Evolutionary conservation across 2,888 invertebrate species (phyloP).

Genomic region (Mamestra brassicae): DNA sequence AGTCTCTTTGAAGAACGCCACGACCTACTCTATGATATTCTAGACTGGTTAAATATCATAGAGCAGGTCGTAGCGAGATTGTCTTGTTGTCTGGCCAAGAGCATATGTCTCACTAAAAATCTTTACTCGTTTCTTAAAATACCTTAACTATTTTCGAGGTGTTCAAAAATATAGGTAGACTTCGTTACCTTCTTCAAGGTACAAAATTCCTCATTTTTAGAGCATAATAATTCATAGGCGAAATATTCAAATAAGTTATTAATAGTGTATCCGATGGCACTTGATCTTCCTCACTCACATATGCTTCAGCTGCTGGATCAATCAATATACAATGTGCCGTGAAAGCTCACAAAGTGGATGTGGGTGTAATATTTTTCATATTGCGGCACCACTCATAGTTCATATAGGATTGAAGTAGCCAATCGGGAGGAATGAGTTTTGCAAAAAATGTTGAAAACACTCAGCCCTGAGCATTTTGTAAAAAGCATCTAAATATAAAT

Average conservation of each 20-base stretch:
- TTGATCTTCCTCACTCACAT: constrained; percentile 34
- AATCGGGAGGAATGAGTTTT: constrained; percentile 2
- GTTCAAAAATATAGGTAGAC: neutral
- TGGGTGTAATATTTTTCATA: constrained; percentile 34
- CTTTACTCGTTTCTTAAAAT: neutral
- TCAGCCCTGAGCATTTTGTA: neutral
- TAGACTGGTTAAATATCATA: too few species aligned
- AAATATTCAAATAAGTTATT: constrained; percentile 27
- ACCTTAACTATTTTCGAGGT: neutral
- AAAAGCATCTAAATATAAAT: neutral
- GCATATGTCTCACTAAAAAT: rapidly evolving
- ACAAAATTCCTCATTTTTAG: neutral
- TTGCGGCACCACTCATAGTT: constrained; percentile 31
- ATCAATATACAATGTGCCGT: constrained; percentile 53
- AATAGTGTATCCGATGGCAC: constrained; percentile 21
- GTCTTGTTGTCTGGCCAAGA: neutral
- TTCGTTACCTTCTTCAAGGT: too few species aligned
- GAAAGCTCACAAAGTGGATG: constrained; percentile 29
- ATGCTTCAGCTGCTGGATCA: constrained; percentile 36
- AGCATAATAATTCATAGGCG: neutral
- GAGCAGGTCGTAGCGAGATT: too few species aligned
- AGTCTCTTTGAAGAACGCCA: neutral
- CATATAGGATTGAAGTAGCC: constrained; percentile 21
- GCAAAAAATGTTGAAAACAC: neutral
- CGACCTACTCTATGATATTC: neutral